A percentile compares a stretch with the other conserved stretches of the same genome.
phyloP scores from a whole-genome alignment of 2,113 vertebrate genomes.

The Dasyornis broadbenti region DNA sequence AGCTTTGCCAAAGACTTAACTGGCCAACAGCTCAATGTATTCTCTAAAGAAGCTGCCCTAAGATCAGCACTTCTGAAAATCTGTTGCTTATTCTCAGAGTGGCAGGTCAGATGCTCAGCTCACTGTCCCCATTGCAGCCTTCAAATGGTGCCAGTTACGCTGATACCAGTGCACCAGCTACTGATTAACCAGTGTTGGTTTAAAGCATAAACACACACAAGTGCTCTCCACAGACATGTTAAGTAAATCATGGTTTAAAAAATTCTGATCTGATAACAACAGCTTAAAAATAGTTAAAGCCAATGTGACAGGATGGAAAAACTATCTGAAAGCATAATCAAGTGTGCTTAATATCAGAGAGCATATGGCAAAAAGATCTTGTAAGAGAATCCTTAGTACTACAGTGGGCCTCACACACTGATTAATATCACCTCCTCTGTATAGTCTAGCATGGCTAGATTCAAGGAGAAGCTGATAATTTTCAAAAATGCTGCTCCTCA shows the following conservation, averaged over 20 bases:
- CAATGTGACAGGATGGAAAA: not conserved
- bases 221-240: not conserved
- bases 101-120: not conserved
- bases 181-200: not conserved
- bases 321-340: conserved; percentile 23
- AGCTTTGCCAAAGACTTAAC: not conserved
- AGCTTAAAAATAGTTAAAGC: conserved; percentile 15
- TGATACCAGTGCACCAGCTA: not conserved
- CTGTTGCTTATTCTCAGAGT: not conserved
- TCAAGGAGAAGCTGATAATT: conserved; percentile 30
- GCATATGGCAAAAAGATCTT: conserved; percentile 36
- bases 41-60: not conserved
- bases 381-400: conserved; percentile 36
- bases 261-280: not conserved
- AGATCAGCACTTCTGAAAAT: not conserved
- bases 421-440: conserved; percentile 33
- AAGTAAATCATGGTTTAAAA: not conserved
- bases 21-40: not conserved
- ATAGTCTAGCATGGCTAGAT: not conserved
- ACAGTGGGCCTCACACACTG: not conserved
- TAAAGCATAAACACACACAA: not conserved
- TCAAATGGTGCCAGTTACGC: not conserved
- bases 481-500: not conserved
- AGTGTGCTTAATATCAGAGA: conserved; percentile 25
- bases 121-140: not conserved